Evolutionary conservation across 2,113 vertebrate species (phyloP).

Genomic region (Bettongia penicillata): DNA sequence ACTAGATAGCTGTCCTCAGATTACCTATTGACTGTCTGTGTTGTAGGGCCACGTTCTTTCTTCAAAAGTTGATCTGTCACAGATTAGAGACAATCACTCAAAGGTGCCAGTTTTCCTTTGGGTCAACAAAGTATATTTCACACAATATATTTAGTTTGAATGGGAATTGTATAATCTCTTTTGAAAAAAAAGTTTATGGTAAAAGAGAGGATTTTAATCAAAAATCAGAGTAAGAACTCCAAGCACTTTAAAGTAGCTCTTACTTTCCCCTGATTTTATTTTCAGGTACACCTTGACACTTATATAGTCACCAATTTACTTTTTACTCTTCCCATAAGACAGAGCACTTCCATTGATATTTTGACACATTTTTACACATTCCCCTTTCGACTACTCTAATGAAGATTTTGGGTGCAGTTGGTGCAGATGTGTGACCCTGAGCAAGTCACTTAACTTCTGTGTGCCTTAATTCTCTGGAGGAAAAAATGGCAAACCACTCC

Average conservation of each 20-base stretch:
- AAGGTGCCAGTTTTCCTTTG: not conserved
- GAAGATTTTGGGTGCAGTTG: not conserved
- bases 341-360: not conserved
- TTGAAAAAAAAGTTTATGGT: not conserved
- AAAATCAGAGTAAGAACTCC: not conserved
- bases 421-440: not conserved
- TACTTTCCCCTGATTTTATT: not conserved
- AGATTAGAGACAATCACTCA: not conserved
- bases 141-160: not conserved
- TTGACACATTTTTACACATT: rapidly evolving
- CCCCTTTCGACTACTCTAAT: not conserved
- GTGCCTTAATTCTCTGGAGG: not conserved
- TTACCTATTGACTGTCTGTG: not conserved
- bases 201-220: not conserved
- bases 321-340: not conserved
- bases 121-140: not conserved
- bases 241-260: not conserved
- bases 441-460: not conserved
- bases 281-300: not conserved
- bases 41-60: not conserved
- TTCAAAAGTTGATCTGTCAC: not conserved
- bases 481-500: not conserved
- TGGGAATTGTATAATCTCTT: not conserved
- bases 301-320: not conserved
- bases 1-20: not conserved